Conservation (phyloP, 2,113 vertebrate species). For the Myrmecophaga tridactyla region DNA sequence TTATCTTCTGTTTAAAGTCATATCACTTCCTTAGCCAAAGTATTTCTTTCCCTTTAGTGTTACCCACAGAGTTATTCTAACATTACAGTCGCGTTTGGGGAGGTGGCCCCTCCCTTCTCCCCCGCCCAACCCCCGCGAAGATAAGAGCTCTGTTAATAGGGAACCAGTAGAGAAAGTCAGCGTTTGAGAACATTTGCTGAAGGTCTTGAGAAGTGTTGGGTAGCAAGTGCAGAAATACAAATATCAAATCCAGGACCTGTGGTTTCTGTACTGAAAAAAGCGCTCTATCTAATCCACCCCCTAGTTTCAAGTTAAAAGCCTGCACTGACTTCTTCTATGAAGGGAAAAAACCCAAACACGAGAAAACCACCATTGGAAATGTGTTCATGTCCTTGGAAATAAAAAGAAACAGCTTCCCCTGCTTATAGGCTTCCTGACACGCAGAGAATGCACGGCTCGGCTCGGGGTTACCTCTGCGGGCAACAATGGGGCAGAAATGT, state of each 20-base stretch:
- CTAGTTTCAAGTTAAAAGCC: neutral
- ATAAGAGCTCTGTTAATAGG: neutral
- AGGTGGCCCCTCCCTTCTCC: neutral
- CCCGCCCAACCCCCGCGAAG: neutral
- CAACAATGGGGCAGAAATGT: neutral
- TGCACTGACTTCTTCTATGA: neutral
- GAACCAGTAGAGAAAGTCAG: neutral
- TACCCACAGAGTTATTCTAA: constrained; percentile 48
- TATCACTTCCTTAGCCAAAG: neutral
- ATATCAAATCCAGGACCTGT: neutral
- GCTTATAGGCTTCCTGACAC: constrained; percentile 63
- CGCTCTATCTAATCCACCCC: neutral
- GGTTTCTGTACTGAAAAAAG: neutral
- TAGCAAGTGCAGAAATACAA: neutral
- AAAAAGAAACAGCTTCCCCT: constrained; percentile 55
- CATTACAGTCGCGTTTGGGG: neutral
- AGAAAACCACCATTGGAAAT: neutral
- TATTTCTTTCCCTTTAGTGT: neutral
- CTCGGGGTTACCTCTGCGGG: neutral
- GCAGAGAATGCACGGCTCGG: neutral
- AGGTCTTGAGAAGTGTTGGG: constrained; percentile 47
- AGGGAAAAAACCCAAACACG: neutral
- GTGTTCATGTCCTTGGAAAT: constrained; percentile 49
- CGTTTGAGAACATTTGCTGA: neutral
- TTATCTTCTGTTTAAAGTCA: constrained; percentile 33